Conservation (phyloP, 2,113 vertebrate genomes). For the Onychostruthus taczanowskii region DNA sequence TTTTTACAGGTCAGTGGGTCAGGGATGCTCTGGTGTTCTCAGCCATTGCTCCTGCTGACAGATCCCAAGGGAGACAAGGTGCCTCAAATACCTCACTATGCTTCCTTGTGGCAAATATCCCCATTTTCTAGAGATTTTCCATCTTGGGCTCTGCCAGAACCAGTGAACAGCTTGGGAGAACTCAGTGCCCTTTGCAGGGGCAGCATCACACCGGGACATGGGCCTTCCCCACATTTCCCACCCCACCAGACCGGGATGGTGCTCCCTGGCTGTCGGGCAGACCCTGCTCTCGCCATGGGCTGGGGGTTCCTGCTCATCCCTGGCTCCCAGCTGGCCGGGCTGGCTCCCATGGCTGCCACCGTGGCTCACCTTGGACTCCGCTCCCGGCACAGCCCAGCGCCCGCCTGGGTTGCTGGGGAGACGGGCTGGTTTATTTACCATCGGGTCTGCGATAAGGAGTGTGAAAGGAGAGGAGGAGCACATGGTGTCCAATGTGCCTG, state of each 20-base stretch:
- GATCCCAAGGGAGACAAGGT: neutral
- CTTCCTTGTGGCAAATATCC: neutral
- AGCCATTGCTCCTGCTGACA: neutral
- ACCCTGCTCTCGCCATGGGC: accelerated
- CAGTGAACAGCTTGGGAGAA: accelerated
- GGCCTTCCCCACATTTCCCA: neutral
- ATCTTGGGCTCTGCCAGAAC: neutral
- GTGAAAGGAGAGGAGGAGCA: conserved; percentile 26
- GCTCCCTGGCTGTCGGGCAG: neutral
- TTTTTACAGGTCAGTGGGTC: conserved; percentile 45
- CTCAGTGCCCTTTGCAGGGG: neutral
- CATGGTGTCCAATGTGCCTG: conserved; percentile 58
- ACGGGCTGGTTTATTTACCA: conserved; percentile 51
- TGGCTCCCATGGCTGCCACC: neutral
- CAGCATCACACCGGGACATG: neutral
- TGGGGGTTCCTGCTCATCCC: neutral
- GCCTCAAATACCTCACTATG: neutral
- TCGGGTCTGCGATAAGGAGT: conserved; percentile 40
- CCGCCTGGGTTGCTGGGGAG: conserved; percentile 51
- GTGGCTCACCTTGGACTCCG: conserved; percentile 32
- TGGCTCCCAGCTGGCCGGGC: neutral
- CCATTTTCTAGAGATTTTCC: neutral
- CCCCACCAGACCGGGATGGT: accelerated
- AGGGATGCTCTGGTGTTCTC: neutral
- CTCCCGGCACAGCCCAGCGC: neutral